Evolutionary conservation across 2,888 invertebrate species (phyloP), one percentile per base, ranked within the genome.

Genomic region (Aelia acuminata): DNA sequence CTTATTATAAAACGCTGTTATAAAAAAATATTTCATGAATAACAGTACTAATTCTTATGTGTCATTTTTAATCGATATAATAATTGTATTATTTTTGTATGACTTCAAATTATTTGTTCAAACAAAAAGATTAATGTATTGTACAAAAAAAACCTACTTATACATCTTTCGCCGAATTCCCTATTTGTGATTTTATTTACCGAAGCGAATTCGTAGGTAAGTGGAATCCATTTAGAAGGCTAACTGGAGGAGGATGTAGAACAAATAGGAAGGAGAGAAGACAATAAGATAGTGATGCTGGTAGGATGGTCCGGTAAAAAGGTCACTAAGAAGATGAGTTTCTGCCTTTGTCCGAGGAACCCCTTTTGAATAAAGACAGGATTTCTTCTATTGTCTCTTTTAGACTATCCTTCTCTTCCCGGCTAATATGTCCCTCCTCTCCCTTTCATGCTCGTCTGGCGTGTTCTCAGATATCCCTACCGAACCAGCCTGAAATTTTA

Each of bases 291-390:
- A 31, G 39, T 20, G 85, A 39, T 53, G 39, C 20, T 53, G 85
- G 35, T 11, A 22, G 50, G 53, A 20, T 53, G 39, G 49, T 53
- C 50, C 85, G 39, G 85, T 85, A 85, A 85, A 85, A 85, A 85
- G 57, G 50, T 85, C 85, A 85, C 85, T 85, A 85, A 85, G 85
- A 39, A 85, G 85, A 85, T 85, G 85, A 85, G 85, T 85, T 85
- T 53, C 85, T 39, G 63, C 80, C 85, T 85, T 85, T 85, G 85
- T 85, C 85, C 85, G 50, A n/a, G 22, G 31, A n/a, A 18, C 39
- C 85, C 85, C 85, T 85, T 85, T 85, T 31, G 53, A 85, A 85
- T 85, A 85, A 85, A 85, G 85, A 53, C 49, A 50, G 53, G 22
- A 85, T 85, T 85, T 85, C 50, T 53, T 85, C 49, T 85, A 53